These are phyloP conservation scores for Cantharis rufa DNA, from an alignment of 2,888 invertebrate genomes.

Conservation along the genomic window DNA sequence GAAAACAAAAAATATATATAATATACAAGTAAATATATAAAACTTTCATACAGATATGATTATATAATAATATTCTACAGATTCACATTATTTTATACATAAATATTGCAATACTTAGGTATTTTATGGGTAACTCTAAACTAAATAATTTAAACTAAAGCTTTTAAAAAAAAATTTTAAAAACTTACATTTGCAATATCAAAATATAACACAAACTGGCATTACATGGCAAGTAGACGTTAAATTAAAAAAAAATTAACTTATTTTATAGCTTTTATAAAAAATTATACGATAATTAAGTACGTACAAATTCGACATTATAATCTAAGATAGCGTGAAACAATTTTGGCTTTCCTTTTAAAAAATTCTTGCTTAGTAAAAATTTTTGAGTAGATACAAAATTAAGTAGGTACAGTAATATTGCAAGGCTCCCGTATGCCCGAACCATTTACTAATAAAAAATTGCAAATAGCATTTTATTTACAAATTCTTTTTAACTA, in stretches of 20 bases:
- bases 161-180: conserved; percentile 14
- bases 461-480: conserved; percentile 36
- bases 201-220: conserved; percentile 39
- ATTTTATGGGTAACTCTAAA: conserved; percentile 28
- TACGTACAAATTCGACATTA: conserved; percentile 17
- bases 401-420: conserved; percentile 34
- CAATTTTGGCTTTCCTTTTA: conserved; percentile 1
- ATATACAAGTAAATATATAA: conserved; percentile 22
- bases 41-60: conserved; percentile 25
- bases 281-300: conserved; percentile 14
- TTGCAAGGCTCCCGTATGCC: conserved; percentile 48
- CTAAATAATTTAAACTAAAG: conserved; percentile 31
- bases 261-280: neutral
- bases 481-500: conserved; percentile 28
- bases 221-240: conserved; percentile 42
- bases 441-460: conserved; percentile 43
- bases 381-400: conserved; percentile 40
- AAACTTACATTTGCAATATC: conserved; percentile 23
- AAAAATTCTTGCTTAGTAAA: neutral
- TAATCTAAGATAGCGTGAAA: conserved; percentile 8
- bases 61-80: conserved; percentile 24
- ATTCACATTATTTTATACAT: conserved; percentile 24
- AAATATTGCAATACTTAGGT: conserved; percentile 30
- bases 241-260: conserved; percentile 19
- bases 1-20: conserved; percentile 25